These are phyloP conservation scores for Mus spicilegus DNA, from an alignment of 2,113 vertebrate species.

Conservation along the genomic window DNA sequence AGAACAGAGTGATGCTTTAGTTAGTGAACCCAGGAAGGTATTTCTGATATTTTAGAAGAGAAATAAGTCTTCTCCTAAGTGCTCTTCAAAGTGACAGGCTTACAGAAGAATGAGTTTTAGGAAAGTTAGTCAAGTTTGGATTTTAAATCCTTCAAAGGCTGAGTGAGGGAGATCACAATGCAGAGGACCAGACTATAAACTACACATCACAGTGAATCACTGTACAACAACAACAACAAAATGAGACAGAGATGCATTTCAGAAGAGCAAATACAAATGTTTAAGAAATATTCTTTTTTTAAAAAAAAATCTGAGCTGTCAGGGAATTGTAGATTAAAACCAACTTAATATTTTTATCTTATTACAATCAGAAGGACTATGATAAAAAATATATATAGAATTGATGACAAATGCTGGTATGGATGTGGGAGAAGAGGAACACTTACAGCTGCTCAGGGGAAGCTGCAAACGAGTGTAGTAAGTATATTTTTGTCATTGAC, in stretches of 20 bases:
- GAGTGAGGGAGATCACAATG: not conserved
- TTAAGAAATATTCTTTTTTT: not conserved
- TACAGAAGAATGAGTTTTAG: not conserved
- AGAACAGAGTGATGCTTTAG: not conserved
- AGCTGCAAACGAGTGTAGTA: not conserved
- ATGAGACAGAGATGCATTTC: not conserved
- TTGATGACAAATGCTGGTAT: not conserved
- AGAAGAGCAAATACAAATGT: not conserved
- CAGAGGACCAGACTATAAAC: not conserved
- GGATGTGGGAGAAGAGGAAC: not conserved
- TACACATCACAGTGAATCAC: not conserved
- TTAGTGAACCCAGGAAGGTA: not conserved
- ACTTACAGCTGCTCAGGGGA: not conserved
- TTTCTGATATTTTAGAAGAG: constrained; percentile 2
- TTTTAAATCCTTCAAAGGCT: not conserved
- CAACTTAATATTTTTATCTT: not conserved
- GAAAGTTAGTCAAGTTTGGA: not conserved
- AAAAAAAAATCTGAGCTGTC: not conserved
- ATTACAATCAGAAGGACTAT: not conserved
- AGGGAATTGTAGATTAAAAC: not conserved
- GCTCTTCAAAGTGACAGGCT: not conserved
- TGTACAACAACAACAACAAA: not conserved
- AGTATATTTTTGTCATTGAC: not conserved
- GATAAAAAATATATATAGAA: too few relatives aligned
- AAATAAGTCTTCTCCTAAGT: not conserved